These are phyloP conservation scores for Bombyx huttoni DNA, from an alignment of 2,888 invertebrate genomes.

Conservation along the genomic window DNA sequence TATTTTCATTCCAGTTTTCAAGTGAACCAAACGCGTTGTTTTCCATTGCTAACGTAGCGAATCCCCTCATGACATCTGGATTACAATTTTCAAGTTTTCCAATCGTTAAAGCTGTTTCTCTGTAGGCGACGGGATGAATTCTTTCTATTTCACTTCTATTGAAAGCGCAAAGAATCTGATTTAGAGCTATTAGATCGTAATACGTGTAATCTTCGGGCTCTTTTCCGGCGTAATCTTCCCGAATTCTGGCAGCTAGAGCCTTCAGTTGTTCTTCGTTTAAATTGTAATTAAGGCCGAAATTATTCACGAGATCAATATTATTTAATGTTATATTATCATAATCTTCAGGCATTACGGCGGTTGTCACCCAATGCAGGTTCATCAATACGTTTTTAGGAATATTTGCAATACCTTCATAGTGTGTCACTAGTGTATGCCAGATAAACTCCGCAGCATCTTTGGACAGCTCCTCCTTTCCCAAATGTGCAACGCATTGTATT, in stretches of 20 bases:
- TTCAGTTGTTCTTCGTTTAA: slow-evolving; percentile 46
- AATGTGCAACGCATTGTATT: slow-evolving; percentile 40
- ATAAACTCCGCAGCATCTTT: slow-evolving; percentile 35
- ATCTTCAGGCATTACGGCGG: slow-evolving; percentile 58
- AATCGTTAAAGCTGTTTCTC: slow-evolving; percentile 52
- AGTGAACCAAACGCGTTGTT: slow-evolving; percentile 54
- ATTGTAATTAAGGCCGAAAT: slow-evolving; percentile 66
- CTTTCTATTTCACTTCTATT: slow-evolving; percentile 61
- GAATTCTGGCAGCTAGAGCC: slow-evolving; percentile 62
- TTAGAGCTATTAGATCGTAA: slow-evolving; percentile 66
- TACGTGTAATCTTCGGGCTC: slow-evolving; percentile 68
- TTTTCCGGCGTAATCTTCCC: slow-evolving; percentile 65
- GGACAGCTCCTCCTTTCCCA: slow-evolving; percentile 36
- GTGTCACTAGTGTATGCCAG: slow-evolving; percentile 41
- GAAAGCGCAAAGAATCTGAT: slow-evolving; percentile 72
- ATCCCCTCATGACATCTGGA: slow-evolving; percentile 46
- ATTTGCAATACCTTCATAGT: slow-evolving; percentile 35
- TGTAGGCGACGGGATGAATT: slow-evolving; percentile 69
- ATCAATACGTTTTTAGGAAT: slow-evolving; percentile 54
- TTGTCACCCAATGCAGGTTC: slow-evolving; percentile 55
- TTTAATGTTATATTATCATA: slow-evolving; percentile 63
- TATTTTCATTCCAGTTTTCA: slow-evolving; percentile 41
- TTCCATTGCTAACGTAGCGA: slow-evolving; percentile 55
- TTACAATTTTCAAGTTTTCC: slow-evolving; percentile 58
- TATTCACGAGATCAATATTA: slow-evolving; percentile 65